A percentile compares a stretch with the other conserved stretches of the same genome.
Conservation (phyloP, 2,797 vertebrate species). For the Loris lydekkerianus region DNA sequence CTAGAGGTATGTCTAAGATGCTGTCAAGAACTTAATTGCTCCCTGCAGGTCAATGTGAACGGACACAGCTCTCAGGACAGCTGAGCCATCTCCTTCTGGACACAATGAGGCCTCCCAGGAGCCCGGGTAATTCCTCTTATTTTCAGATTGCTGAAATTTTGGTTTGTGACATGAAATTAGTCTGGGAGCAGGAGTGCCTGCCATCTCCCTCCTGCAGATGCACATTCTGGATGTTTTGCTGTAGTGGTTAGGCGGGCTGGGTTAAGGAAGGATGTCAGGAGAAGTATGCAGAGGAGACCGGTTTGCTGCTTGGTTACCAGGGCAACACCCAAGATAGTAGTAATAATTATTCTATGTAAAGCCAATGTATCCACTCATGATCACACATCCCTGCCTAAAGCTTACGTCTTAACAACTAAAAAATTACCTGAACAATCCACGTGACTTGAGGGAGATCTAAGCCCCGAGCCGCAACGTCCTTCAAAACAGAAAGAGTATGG, state of each 20-base stretch:
- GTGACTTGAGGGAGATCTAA: slow-evolving; percentile 96
- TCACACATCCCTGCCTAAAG: not conserved
- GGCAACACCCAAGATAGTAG: slow-evolving; percentile 71
- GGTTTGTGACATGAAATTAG: slow-evolving; percentile 82
- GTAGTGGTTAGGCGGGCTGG: not conserved
- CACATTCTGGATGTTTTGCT: not conserved
- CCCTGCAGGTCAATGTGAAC: slow-evolving; percentile 87
- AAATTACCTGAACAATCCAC: slow-evolving; percentile 96
- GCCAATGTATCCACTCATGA: not conserved
- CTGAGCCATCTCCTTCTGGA: slow-evolving; percentile 87
- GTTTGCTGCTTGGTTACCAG: slow-evolving; percentile 73
- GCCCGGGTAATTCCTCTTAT: slow-evolving; percentile 81
- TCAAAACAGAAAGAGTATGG: slow-evolving; percentile 75
- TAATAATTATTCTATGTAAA: slow-evolving; percentile 67
- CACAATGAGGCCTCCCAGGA: slow-evolving; percentile 84
- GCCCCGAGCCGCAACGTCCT: slow-evolving; percentile 97
- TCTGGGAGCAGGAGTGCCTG: slow-evolving; percentile 77
- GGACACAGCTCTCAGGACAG: slow-evolving; percentile 86
- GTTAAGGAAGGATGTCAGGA: slow-evolving; percentile 36
- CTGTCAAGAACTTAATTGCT: slow-evolving; percentile 88
- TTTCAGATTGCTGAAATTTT: slow-evolving; percentile 83
- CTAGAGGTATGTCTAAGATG: slow-evolving; percentile 85
- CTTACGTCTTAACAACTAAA: not conserved
- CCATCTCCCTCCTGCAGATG: not conserved
- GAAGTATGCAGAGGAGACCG: slow-evolving; percentile 29